Conservation (phyloP, 2,888 invertebrate genomes). For the Spodoptera exigua region DNA sequence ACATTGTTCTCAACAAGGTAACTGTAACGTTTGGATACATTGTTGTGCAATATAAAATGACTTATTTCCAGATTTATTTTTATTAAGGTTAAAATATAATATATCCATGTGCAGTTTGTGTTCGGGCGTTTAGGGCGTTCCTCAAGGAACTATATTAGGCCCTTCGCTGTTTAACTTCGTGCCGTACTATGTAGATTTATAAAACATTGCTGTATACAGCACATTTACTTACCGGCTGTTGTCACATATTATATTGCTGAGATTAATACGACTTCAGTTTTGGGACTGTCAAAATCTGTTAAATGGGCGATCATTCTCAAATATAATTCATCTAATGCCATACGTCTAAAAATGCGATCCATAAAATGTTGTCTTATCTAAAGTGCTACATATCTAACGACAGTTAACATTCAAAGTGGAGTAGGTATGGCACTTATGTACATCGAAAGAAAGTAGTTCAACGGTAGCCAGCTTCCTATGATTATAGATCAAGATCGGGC, state of each 20-base stretch:
- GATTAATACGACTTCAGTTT: too few relatives aligned
- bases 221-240: too few relatives aligned
- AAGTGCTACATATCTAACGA: slow-evolving; percentile 24
- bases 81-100: fast-evolving
- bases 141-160: slow-evolving; percentile 5
- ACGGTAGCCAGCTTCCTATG: slow-evolving; percentile 72
- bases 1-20: background rate
- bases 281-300: too few relatives aligned
- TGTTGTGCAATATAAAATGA: background rate
- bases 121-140: background rate
- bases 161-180: background rate
- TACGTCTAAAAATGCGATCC: background rate
- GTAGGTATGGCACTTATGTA: slow-evolving; percentile 34
- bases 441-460: slow-evolving; percentile 70
- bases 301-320: too few relatives aligned
- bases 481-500: slow-evolving; percentile 71
- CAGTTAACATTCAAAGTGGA: slow-evolving; percentile 30
- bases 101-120: background rate
- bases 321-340: too few relatives aligned
- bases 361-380: background rate
- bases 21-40: slow-evolving; percentile 6
- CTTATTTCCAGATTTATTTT: too few relatives aligned
- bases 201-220: too few relatives aligned
- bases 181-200: too few relatives aligned
- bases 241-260: too few relatives aligned